A percentile compares a stretch with the other conserved stretches of the same genome.
phyloP scores from a whole-genome alignment of 2,888 invertebrate species.

The Galerucella nymphaeae region DNA sequence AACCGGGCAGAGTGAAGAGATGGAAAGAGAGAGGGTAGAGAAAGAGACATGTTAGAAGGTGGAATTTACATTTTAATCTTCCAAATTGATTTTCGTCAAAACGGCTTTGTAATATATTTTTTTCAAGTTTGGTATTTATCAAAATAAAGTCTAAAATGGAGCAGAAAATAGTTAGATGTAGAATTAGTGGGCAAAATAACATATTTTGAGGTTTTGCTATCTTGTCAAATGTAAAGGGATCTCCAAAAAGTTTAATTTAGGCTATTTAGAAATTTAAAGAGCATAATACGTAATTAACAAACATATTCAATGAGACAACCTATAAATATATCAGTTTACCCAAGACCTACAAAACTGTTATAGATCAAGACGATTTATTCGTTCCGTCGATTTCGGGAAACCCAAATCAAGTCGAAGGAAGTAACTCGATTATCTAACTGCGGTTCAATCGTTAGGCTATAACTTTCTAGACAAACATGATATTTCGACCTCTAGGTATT shows the following conservation, averaged over 20 bases:
- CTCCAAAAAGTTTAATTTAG: too few species aligned
- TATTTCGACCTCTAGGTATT: conserved; percentile 5
- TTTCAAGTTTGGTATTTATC: not conserved
- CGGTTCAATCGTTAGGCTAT: conserved; percentile 4
- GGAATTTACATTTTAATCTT: not conserved
- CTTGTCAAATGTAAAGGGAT: too few species aligned
- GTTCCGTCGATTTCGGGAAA: conserved; percentile 6
- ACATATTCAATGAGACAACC: not conserved
- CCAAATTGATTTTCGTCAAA: conserved; percentile 1
- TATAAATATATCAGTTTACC: not conserved
- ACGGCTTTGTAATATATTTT: not conserved
- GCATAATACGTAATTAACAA: too few species aligned
- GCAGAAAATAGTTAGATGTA: not conserved
- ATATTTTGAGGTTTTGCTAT: too few species aligned
- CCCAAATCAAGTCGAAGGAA: not conserved
- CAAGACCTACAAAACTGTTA: not conserved
- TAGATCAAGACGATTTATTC: not conserved
- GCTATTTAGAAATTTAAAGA: too few species aligned
- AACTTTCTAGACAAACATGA: not conserved
- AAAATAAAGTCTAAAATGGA: not conserved
- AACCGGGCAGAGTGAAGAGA: not conserved
- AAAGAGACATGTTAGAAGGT: not conserved
- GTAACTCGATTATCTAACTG: conserved; percentile 14
- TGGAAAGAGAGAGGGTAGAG: not conserved
- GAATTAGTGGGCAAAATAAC: too few species aligned